Evolutionary conservation across 1,140 invertebrate species (phyloP).

Genomic region (Heliothis subflexa): DNA sequence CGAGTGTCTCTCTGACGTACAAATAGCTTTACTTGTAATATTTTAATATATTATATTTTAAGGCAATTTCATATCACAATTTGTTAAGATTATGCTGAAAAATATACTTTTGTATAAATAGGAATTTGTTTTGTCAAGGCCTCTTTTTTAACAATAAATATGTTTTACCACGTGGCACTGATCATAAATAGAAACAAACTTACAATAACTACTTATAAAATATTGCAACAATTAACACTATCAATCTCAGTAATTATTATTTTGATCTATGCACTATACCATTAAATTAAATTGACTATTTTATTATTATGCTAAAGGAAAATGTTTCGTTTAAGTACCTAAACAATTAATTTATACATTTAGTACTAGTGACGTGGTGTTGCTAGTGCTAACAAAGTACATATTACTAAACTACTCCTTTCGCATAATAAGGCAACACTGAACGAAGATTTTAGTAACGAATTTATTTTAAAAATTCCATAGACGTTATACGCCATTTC

Average conservation of each 20-base stretch:
- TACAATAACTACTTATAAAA: constrained; percentile 47
- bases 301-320: constrained; percentile 60
- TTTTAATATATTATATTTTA: constrained; percentile 44
- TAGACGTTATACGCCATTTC: neutral
- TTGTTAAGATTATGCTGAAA: constrained; percentile 45
- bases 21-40: constrained; percentile 28
- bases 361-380: constrained; percentile 53
- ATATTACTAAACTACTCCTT: constrained; percentile 19
- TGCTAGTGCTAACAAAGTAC: constrained; percentile 45
- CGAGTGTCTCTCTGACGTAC: constrained; percentile 15
- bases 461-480: neutral
- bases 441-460: constrained; percentile 44
- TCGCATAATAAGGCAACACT: constrained; percentile 11
- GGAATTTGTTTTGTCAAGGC: constrained; percentile 30
- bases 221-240: constrained; percentile 67
- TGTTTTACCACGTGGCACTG: constrained; percentile 39
- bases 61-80: constrained; percentile 68
- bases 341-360: constrained; percentile 54
- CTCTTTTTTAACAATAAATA: constrained; percentile 39
- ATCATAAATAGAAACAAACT: constrained; percentile 49
- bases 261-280: constrained; percentile 57
- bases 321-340: constrained; percentile 46
- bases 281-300: constrained; percentile 62
- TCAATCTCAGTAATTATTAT: constrained; percentile 63
- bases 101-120: constrained; percentile 37